Conservation (phyloP, 1,140 invertebrate genomes). For the Arion vulgaris region DNA sequence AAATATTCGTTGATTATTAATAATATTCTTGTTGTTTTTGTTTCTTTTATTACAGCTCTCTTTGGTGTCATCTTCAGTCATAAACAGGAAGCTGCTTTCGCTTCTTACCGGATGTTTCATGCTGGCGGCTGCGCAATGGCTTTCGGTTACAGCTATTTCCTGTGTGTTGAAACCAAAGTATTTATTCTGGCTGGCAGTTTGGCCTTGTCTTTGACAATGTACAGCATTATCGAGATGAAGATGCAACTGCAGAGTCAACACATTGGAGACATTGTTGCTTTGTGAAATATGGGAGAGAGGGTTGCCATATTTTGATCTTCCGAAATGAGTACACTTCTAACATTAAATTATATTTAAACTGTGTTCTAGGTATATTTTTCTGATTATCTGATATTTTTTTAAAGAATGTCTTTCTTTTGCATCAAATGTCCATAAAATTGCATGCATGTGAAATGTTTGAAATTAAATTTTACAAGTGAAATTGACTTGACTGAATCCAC, state of each 20-base stretch:
- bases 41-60: conserved; percentile 61
- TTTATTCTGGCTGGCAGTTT: conserved; percentile 63
- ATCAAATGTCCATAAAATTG: too few relatives aligned
- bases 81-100: conserved; percentile 69
- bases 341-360: too few relatives aligned
- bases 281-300: conserved; percentile 47
- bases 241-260: conserved; percentile 68
- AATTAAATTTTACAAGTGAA: too few relatives aligned
- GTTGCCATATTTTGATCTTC: too few relatives aligned
- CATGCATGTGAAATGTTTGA: too few relatives aligned
- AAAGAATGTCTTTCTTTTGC: too few relatives aligned
- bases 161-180: conserved; percentile 70
- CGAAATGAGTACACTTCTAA: too few relatives aligned
- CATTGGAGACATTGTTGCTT: conserved; percentile 67
- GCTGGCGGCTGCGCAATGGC: conserved; percentile 68
- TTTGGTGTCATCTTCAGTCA: conserved; percentile 69
- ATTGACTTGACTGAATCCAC: too few relatives aligned
- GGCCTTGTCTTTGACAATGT: conserved; percentile 57
- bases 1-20: too few relatives aligned
- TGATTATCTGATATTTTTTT: too few relatives aligned
- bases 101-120: conserved; percentile 70
- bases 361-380: too few relatives aligned
- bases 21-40: neutral
- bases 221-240: conserved; percentile 68
- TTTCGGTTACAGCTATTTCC: conserved; percentile 70